These are phyloP conservation scores for Melanostoma mellinum DNA, from an alignment of 2,888 invertebrate species.

Conservation along the genomic window DNA sequence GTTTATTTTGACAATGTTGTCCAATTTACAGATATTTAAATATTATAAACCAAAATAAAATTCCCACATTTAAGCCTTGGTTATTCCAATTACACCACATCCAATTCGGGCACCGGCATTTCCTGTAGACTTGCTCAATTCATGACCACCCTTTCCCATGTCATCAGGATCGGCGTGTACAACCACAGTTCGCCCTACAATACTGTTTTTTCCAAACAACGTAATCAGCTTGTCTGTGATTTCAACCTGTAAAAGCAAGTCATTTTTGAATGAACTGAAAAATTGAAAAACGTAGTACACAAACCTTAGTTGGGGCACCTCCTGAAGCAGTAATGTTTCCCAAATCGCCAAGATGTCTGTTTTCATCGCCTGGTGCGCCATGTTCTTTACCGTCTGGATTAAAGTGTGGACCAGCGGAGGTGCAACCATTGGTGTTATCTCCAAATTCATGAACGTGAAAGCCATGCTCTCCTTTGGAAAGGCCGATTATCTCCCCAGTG, in stretches of 20 bases:
- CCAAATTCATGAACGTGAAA: constrained; percentile 99
- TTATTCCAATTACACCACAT: constrained; percentile 81
- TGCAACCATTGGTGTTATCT: constrained; percentile 97
- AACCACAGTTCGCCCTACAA: constrained; percentile 93
- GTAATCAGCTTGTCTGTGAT: constrained; percentile 86
- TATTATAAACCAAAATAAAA: constrained; percentile 6
- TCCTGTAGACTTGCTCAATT: constrained; percentile 95
- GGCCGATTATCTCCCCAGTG: constrained; percentile 91
- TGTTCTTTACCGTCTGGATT: constrained; percentile 92
- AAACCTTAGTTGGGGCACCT: constrained; percentile 85
- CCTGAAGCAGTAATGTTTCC: constrained; percentile 91
- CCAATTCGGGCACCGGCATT: constrained; percentile 91
- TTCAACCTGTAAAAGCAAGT: constrained; percentile 80
- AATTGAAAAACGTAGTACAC: constrained; percentile 63
- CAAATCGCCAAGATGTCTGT: constrained; percentile 95
- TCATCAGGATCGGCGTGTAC: constrained; percentile 97
- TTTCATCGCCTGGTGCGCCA: constrained; percentile 88
- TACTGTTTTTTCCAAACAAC: constrained; percentile 87
- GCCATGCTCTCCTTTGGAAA: constrained; percentile 86
- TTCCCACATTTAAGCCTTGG: constrained; percentile 77
- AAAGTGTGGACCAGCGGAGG: constrained; percentile 97
- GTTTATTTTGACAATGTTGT: constrained; percentile 22
- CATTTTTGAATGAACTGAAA: background rate
- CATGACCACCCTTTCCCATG: constrained; percentile 95
- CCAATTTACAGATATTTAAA: background rate